These are phyloP conservation scores for Enteromius radiatus DNA, from an alignment of 2,797 vertebrate species.

Conservation along the genomic window DNA sequence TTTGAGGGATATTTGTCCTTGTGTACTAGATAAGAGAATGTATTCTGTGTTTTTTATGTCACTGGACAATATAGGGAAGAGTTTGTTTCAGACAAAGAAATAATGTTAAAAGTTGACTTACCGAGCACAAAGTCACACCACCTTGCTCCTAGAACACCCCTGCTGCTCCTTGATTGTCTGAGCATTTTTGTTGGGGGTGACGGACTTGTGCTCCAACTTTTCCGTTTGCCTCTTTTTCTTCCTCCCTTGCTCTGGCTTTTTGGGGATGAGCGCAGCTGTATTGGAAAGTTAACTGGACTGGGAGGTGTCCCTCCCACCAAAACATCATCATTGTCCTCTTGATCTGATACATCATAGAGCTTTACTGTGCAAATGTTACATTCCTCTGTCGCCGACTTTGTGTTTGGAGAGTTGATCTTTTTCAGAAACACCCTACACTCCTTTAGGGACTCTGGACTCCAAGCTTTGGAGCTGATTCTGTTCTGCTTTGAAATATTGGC, in stretches of 20 bases:
- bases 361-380: conserved; percentile 79
- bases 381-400: conserved; percentile 73
- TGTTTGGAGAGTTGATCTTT: conserved; percentile 90
- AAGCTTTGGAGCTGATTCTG: conserved; percentile 76
- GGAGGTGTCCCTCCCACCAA: conserved; percentile 65
- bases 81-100: neutral
- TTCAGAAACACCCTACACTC: conserved; percentile 95
- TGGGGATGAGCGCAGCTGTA: conserved; percentile 34
- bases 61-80: neutral
- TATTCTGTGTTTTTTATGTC: neutral
- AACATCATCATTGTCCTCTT: conserved; percentile 69
- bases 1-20: neutral
- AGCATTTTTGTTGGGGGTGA: conserved; percentile 74
- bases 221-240: conserved; percentile 68
- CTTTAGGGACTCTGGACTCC: conserved; percentile 88
- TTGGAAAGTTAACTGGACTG: conserved; percentile 32
- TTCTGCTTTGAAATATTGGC: conserved; percentile 69
- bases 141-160: conserved; percentile 73
- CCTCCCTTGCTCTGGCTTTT: conserved; percentile 40
- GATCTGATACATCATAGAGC: conserved; percentile 73
- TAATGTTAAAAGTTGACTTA: conserved; percentile 71
- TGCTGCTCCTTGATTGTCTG: conserved; percentile 80
- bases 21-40: neutral
- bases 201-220: conserved; percentile 55
- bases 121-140: conserved; percentile 91